Evolutionary conservation across 30 jellyfish, hydroid and myxozoan genomes (phyloP).

Genomic region (Nemopilema nomurai): DNA sequence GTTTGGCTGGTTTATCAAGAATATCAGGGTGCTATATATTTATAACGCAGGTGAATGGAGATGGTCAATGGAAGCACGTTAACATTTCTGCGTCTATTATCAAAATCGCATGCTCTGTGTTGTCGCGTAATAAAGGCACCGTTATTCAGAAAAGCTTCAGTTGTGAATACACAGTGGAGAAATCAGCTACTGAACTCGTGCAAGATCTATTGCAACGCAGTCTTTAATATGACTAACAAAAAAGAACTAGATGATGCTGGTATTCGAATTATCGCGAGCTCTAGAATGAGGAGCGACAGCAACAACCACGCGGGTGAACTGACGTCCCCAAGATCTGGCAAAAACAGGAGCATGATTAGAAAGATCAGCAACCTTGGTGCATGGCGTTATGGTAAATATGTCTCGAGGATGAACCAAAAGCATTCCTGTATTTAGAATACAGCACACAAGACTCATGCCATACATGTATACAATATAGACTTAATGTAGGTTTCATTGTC

Average conservation of each 20-base stretch:
- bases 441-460: background rate
- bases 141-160: background rate
- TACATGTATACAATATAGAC: background rate
- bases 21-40: too few species aligned
- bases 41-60: background rate
- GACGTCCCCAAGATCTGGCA: conserved; percentile 28
- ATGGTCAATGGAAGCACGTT: conserved; percentile 29
- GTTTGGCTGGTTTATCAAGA: too few species aligned
- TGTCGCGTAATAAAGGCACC: background rate
- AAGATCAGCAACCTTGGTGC: conserved; percentile 50
- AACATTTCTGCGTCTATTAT: conserved; percentile 38
- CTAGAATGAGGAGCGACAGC: conserved; percentile 32
- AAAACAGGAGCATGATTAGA: background rate
- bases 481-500: background rate
- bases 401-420: conserved; percentile 34
- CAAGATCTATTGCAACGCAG: background rate
- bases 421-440: background rate
- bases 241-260: conserved; percentile 22
- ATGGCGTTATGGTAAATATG: conserved; percentile 58
- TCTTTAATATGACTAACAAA: conserved; percentile 28
- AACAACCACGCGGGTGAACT: conserved; percentile 1
- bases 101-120: background rate
- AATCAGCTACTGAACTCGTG: background rate
- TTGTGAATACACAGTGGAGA: background rate
- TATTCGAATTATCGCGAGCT: background rate